A percentile compares a stretch with the other conserved stretches of the same genome.
Evolutionary conservation across 2,113 vertebrate species (phyloP).

Genomic region (Eulemur rufifrons): DNA sequence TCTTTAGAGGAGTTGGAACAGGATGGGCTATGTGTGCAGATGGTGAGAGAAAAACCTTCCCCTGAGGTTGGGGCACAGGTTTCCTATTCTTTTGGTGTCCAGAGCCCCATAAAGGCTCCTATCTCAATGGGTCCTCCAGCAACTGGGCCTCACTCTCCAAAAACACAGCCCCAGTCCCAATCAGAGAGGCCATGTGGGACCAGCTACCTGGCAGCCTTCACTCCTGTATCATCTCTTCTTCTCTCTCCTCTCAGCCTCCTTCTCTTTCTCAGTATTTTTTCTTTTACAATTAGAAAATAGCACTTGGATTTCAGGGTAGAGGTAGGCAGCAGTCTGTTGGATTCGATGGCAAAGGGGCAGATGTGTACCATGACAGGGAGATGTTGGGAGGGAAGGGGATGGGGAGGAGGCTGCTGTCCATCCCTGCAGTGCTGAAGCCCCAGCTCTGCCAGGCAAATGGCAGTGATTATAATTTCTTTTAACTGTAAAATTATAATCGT

Average conservation of each 20-base stretch:
- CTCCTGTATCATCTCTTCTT: not conserved
- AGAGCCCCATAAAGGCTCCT: not conserved
- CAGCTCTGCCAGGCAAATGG: not conserved
- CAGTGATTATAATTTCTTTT: not conserved
- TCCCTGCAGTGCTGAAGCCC: not conserved
- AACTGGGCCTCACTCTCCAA: not conserved
- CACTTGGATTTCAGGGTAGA: not conserved
- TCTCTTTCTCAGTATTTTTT: not conserved
- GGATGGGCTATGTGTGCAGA: not conserved
- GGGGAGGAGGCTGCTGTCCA: not conserved
- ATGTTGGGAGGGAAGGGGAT: fast-evolving
- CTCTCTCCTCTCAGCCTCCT: not conserved
- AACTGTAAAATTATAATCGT: not conserved
- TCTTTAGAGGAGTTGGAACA: not conserved
- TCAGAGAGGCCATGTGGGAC: not conserved
- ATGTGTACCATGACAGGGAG: too few species aligned
- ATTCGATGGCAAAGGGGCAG: not conserved
- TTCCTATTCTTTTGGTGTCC: not conserved
- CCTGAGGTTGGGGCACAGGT: not conserved
- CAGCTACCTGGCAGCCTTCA: not conserved
- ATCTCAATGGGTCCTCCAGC: not conserved
- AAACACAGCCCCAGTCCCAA: not conserved
- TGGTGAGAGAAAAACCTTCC: not conserved
- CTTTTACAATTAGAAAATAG: not conserved
- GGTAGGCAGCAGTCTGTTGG: not conserved